phyloP scores from a whole-genome alignment of 2,113 vertebrate species.

The Orthonyx spaldingii region DNA sequence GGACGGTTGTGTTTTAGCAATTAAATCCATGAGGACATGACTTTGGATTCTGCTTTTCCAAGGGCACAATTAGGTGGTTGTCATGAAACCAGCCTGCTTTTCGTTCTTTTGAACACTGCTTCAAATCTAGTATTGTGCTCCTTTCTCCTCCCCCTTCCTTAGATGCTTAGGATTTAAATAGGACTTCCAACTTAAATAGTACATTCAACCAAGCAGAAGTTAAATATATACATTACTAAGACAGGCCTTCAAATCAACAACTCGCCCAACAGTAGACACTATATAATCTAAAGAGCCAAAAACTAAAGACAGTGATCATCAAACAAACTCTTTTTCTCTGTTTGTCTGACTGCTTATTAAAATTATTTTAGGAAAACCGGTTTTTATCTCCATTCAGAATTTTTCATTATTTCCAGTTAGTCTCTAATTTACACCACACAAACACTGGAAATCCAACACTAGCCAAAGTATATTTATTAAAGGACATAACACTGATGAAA shows the following conservation, averaged over 20 bases:
- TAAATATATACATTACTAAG: background rate
- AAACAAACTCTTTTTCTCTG: background rate
- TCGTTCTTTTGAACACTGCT: background rate
- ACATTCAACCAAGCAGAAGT: background rate
- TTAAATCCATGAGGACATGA: background rate
- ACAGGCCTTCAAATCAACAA: background rate
- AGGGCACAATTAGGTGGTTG: background rate
- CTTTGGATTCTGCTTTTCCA: background rate
- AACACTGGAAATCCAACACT: background rate
- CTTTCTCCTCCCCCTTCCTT: background rate
- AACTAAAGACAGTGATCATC: background rate
- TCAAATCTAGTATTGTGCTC: background rate
- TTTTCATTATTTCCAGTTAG: background rate
- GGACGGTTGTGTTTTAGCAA: background rate
- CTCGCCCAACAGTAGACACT: background rate
- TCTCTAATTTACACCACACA: background rate
- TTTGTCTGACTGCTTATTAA: background rate
- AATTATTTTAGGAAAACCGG: background rate
- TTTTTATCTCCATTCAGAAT: background rate
- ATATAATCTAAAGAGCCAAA: background rate
- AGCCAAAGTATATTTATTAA: background rate
- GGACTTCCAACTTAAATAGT: background rate
- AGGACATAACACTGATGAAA: background rate
- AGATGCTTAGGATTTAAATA: background rate
- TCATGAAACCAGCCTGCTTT: background rate